These are phyloP conservation scores for Megamerina dolium DNA, from an alignment of 2,888 invertebrate genomes.

Conservation along the genomic window DNA sequence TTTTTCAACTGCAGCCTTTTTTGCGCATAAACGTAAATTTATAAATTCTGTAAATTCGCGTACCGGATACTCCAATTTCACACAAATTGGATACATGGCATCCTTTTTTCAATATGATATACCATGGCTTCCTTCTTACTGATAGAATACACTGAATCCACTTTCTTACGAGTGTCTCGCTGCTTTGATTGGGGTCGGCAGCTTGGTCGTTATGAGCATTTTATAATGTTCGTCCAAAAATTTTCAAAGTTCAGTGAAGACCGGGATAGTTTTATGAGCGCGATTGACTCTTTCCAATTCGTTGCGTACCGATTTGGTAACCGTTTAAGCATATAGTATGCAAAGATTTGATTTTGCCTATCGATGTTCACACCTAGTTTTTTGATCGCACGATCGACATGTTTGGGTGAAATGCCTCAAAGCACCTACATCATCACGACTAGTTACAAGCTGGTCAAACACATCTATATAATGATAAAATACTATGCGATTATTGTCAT, in stretches of 20 bases:
- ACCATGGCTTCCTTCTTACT: too few relatives aligned
- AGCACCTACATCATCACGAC: constrained; percentile 7
- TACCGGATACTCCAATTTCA: too few relatives aligned
- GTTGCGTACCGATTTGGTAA: constrained; percentile 4
- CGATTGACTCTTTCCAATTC: constrained; percentile 8
- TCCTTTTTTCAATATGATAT: too few relatives aligned
- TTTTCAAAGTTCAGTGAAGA: constrained; percentile 2
- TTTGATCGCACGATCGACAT: constrained; percentile 7
- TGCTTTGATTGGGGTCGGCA: too few relatives aligned
- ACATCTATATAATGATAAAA: constrained; percentile 12
- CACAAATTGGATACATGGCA: too few relatives aligned
- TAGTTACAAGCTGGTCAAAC: too few relatives aligned
- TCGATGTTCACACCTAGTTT: constrained; percentile 6
- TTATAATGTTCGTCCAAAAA: constrained; percentile 9
- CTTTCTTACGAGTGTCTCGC: too few relatives aligned
- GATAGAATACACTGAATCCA: too few relatives aligned
- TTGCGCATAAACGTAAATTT: too few relatives aligned
- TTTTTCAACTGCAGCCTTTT: too few relatives aligned
- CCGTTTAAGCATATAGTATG: constrained; percentile 5
- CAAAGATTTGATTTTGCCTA: constrained; percentile 10
- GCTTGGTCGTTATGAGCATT: too few relatives aligned
- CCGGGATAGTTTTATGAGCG: constrained; percentile 8
- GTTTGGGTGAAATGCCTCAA: constrained; percentile 13
- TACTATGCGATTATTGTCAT: constrained; percentile 13
- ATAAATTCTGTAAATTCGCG: too few relatives aligned